A percentile compares a stretch with the other conserved stretches of the same genome.
phyloP scores from a whole-genome alignment of 2,888 invertebrate species.

The Cephus runcator region DNA sequence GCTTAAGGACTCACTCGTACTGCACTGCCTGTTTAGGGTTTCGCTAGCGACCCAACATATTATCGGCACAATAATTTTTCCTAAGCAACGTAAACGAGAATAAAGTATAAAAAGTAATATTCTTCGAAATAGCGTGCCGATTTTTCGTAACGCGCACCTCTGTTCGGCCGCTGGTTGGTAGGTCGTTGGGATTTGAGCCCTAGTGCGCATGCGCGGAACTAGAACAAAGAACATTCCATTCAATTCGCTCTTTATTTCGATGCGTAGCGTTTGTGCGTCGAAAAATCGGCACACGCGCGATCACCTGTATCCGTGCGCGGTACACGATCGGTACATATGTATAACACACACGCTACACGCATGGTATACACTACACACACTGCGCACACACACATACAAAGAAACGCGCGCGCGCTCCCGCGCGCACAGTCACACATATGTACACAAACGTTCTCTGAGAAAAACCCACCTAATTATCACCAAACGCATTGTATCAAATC shows the following conservation, averaged over 20 bases:
- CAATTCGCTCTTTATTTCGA: not conserved
- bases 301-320: not conserved
- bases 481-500: conserved; percentile 43
- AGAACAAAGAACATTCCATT: not conserved
- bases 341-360: not conserved
- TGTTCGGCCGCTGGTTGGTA: not conserved
- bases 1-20: conserved; percentile 65
- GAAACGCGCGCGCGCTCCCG: not conserved
- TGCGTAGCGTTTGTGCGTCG: not conserved
- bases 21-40: conserved; percentile 67
- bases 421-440: not conserved
- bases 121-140: conserved; percentile 33
- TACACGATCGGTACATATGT: not conserved
- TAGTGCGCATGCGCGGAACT: not conserved
- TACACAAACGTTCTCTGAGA: conserved; percentile 25
- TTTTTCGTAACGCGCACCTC: not conserved
- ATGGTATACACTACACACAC: no score
- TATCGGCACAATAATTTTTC: conserved; percentile 66
- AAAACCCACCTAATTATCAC: conserved; percentile 39
- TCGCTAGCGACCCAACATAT: conserved; percentile 64
- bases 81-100: conserved; percentile 58
- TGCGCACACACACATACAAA: not conserved
- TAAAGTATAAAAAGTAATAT: conserved; percentile 24
- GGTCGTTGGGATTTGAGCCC: not conserved
- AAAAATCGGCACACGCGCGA: not conserved